Evolutionary conservation across 2,888 invertebrate genomes (phyloP).

Genomic region (Volucella zonaria): DNA sequence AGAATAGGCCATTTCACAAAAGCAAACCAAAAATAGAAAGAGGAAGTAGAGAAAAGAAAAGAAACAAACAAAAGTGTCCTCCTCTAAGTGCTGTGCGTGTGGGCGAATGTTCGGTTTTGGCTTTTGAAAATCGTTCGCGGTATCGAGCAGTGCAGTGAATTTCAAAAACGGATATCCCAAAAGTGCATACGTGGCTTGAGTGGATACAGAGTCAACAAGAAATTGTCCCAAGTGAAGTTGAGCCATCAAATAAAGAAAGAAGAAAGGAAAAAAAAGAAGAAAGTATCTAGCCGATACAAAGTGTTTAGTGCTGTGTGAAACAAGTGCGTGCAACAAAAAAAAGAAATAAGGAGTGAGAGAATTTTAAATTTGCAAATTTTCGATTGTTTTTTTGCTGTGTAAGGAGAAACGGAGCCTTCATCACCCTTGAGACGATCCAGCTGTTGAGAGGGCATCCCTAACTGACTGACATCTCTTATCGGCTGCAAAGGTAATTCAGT

Average conservation of each 20-base stretch:
- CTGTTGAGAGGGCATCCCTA: constrained; percentile 62
- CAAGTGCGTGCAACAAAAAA: too few relatives aligned
- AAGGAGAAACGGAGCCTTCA: constrained; percentile 7
- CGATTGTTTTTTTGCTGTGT: not conserved
- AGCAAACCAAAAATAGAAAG: too few relatives aligned
- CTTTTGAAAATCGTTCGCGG: constrained; percentile 29
- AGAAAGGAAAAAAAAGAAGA: constrained; percentile 2
- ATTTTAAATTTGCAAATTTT: not conserved
- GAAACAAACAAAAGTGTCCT: not conserved
- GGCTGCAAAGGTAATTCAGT: constrained; percentile 62
- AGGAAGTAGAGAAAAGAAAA: too few relatives aligned
- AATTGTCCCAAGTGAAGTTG: constrained; percentile 30
- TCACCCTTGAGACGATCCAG: constrained; percentile 38
- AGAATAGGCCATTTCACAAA: too few relatives aligned
- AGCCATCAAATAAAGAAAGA: not conserved
- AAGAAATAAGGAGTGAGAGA: too few relatives aligned
- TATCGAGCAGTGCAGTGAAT: constrained; percentile 40
- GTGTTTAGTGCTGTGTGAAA: not conserved
- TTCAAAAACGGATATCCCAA: constrained; percentile 36
- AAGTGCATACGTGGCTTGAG: constrained; percentile 48
- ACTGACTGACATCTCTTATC: constrained; percentile 54
- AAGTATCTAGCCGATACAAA: constrained; percentile 65
- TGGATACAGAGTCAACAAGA: constrained; percentile 25
- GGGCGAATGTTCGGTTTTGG: not conserved
- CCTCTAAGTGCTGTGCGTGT: constrained; percentile 8